Evolutionary conservation across 2,888 invertebrate genomes (phyloP), one percentile per base, ranked within the genome.

Genomic region (Periphyllus acericola): DNA sequence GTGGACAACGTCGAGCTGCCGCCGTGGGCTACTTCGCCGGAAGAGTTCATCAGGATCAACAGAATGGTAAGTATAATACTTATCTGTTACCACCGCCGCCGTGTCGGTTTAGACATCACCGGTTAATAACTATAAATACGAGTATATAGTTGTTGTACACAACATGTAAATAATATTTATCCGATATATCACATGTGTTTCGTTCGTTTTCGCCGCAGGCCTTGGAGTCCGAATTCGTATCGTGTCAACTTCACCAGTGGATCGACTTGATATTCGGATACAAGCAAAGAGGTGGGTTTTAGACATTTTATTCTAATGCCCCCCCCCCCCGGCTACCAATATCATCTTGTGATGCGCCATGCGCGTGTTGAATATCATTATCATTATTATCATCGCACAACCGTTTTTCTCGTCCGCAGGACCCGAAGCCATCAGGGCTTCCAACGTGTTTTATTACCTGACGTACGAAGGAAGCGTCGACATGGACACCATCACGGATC

Each of bases 191-290:
- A 40, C 40, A 40, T 40, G 40, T 36, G 36, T 55, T 71, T 83
- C 78, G 66, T 76, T 86, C 40, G 72, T 75, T 81, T 80, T 83
- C 89, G 90, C 90, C 91, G 55, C 91, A 95, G 95, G 99, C 99
- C 3, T 93, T 99, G 86, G 99, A 99, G 92, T 99, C 99, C 0
- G 99, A 99, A 93, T 98, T 99, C 91, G 99, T 99, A 32, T 99
- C 99, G 89, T 99, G 99, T 92, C 99, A 99, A 92, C 94, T 99
- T 90, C 99, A 99, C 91, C 99, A 99, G 92, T 99, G 99, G 99
- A 99, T 99, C 90, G 99, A 99, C 92, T 94, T 99, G 90, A 98
- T 99, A 91, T 99, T 99, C 92, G 99, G 99, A 90, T 99, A 99
- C 92, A 99, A 99, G 92, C 99, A 99, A 92, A 94, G 97, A 93